Evolutionary conservation across 2,888 invertebrate species (phyloP), one percentile per base, ranked within the genome.

Genomic region (Aphodius granarius): DNA sequence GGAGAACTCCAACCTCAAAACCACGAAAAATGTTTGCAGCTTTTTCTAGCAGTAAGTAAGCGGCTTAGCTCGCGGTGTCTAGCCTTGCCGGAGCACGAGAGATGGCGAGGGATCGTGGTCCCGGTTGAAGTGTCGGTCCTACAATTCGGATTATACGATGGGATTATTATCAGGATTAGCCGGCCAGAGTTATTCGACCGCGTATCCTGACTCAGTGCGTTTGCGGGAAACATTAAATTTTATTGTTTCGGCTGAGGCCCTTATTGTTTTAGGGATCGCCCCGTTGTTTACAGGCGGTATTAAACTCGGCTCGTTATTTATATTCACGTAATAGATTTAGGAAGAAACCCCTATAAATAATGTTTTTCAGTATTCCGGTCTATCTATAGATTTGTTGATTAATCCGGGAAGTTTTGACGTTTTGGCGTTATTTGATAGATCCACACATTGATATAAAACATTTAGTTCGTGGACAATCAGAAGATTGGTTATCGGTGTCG

Each of bases 121-220:
- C 43, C 1, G 43, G 43, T 43, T 43, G 43, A 43, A 43, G 43
- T 43, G 43, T 68, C 68, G n/a, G 68, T 68, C 22, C 72, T 62
- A 72, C 72, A 72, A 72, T 72, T 72, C 72, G 63, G 63, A 72
- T 19, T 72, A 72, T 72, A 72, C 21, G 72, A 63, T n/a, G 62
- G 72, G 72, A 72, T 72, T 72, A 72, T 72, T 72, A 72, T 72
- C 72, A 18, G 72, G 72, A 63, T 72, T 72, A 72, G 43, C 63
- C 72, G 63, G 19, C 62, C 15, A 63, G 72, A 72, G 72, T 72
- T 63, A 72, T 72, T 72, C 63, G 72, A 63, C 72, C 72, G 72
- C 72, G 63, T 19, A 62, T 72, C 21, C 63, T 63, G 63, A 19
- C 72, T 63, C 20, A 20, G 18, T 19, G 20, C 68, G 68, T 68